These are phyloP conservation scores for Sycophaga agraensis DNA, from an alignment of 1,140 invertebrate genomes.

Conservation along the genomic window DNA sequence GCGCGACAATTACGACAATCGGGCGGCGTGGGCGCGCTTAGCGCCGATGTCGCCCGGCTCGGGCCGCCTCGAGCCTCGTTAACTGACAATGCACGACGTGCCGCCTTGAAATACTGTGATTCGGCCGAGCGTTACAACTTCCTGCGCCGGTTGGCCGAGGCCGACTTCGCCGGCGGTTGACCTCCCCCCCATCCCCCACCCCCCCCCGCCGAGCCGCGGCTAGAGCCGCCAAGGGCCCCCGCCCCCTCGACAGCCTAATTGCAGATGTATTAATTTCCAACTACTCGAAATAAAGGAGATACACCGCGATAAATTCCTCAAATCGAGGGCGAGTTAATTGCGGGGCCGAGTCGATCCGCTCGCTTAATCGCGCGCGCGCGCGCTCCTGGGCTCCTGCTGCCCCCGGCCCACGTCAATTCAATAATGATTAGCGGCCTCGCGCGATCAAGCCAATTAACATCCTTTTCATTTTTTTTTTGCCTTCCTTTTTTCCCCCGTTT, in stretches of 20 bases:
- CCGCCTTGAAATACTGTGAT: conserved; percentile 42
- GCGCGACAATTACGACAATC: conserved; percentile 49
- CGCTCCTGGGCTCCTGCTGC: neutral
- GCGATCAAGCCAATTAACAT: conserved; percentile 28
- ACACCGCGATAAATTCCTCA: no score
- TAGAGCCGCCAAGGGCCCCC: no score
- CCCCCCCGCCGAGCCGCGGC: no score
- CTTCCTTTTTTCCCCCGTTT: no score
- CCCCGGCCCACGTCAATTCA: conserved; percentile 21
- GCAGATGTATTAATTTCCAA: no score
- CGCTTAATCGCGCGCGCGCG: conserved; percentile 1
- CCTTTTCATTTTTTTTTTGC: conserved; percentile 30
- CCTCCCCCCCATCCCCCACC: no score
- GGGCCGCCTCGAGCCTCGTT: conserved; percentile 49
- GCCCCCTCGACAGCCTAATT: no score
- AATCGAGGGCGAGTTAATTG: no score
- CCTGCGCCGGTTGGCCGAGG: no score
- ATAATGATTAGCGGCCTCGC: conserved; percentile 28
- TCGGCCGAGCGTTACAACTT: conserved; percentile 39
- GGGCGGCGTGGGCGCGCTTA: conserved; percentile 37
- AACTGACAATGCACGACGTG: conserved; percentile 53
- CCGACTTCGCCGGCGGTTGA: no score
- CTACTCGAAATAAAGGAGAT: no score
- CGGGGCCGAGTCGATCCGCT: no score
- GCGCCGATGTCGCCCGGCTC: conserved; percentile 26